These are phyloP conservation scores for Drosophila hydei DNA, from an alignment of 1,140 invertebrate species.

Conservation along the genomic window DNA sequence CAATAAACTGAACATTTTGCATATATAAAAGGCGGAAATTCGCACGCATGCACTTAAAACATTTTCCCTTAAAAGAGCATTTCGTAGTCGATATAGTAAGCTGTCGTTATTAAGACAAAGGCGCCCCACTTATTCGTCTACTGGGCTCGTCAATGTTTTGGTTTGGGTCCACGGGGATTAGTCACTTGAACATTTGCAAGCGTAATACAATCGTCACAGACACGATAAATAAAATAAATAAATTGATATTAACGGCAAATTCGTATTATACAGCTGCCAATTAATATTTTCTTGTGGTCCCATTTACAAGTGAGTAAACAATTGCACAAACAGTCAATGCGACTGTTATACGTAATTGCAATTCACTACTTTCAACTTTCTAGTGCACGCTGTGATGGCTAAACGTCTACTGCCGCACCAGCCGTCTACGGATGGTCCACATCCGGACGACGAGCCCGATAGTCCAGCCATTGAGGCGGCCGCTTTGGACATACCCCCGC, in stretches of 20 bases:
- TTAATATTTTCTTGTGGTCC: background rate
- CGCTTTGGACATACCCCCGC: slow-evolving; percentile 59
- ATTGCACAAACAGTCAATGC: slow-evolving; percentile 5
- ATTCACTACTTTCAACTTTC: slow-evolving; percentile 19
- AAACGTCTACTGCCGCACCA: slow-evolving; percentile 67
- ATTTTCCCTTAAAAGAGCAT: slow-evolving; percentile 27
- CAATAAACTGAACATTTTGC: no score
- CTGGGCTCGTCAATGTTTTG: slow-evolving; percentile 27
- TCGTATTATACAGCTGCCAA: slow-evolving; percentile 17
- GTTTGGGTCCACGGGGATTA: slow-evolving; percentile 56
- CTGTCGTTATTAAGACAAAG: slow-evolving; percentile 51
- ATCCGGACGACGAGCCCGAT: slow-evolving; percentile 74
- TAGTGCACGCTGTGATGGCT: slow-evolving; percentile 78
- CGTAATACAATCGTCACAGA: slow-evolving; percentile 11
- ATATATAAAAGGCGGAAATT: no score
- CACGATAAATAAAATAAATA: slow-evolving; percentile 30
- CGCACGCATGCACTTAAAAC: no score
- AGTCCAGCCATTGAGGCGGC: slow-evolving; percentile 79
- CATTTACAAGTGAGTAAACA: slow-evolving; percentile 50
- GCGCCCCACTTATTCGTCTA: slow-evolving; percentile 42
- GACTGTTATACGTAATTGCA: background rate
- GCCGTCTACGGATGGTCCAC: slow-evolving; percentile 55
- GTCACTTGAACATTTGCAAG: slow-evolving; percentile 55
- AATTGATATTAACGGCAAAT: slow-evolving; percentile 28
- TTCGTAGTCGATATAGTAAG: background rate